Base-by-base conservation (phyloP, 1,140 invertebrate genomes). In the Brachionus plicatilis region DNA sequence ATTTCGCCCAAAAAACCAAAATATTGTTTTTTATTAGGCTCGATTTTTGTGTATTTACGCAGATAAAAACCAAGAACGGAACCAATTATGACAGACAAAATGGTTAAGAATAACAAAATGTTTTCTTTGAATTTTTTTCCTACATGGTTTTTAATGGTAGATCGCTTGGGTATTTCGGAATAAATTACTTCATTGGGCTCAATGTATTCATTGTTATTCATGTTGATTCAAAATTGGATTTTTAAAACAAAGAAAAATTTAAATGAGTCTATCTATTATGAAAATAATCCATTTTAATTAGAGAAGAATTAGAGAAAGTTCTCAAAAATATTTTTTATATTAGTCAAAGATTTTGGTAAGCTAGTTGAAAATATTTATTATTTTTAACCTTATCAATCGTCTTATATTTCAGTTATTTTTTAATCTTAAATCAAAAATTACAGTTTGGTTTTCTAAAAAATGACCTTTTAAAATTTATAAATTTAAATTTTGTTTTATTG, bases 1-100 rank as follows among this genome's bases (percentile, higher is more conserved):
- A 84, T 53, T 53, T 45, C 37, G 24, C 82, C 82, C 12, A 65
- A 41, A 72, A 84, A 84, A 14, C 60, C 82, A 29, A 72, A 53
- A 84, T 84, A 84, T 24, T 27, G 45, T 76, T 76, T 76, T 24
- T 76, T 8, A 50, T 50, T 24, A 12, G 72, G 43, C 20, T 29
- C 47, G 1, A 76, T 24, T 50, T 47, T 50, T 8, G 72, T 50
- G 24, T 76, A 76, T 27, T 11, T 76, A 29, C 72, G 41, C 1
- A 76, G 24, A 9, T 50, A 37, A 24, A 76, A 76, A 9, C 72
- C 72, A 5, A 76, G 20, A 20, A 76, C 20, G 5, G 27, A 24
- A 76, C 72, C 72, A 12, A 76, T 20, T 47, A 76, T 12, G 53
- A 76, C 72, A 27, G 72, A 76, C 14, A 76, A n/a, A 14, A 76